These are phyloP conservation scores for Syngnathus floridae DNA, from an alignment of 2,113 vertebrate genomes.

Conservation along the genomic window DNA sequence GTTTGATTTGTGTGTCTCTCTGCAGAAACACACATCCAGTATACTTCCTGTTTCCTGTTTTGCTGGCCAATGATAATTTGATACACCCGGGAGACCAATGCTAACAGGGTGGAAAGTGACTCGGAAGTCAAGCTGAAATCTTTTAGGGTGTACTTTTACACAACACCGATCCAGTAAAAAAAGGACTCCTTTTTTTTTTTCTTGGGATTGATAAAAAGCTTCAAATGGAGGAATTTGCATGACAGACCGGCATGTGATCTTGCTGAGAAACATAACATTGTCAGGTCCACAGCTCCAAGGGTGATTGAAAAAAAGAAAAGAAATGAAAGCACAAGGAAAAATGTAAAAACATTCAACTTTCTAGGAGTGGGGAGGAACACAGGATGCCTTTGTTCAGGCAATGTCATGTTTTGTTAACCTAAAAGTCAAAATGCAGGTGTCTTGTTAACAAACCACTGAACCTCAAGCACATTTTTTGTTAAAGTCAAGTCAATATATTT, in stretches of 20 bases:
- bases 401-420: too few species aligned
- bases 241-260: not conserved
- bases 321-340: too few species aligned
- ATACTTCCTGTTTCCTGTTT: conserved; percentile 55
- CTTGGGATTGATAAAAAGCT: not conserved
- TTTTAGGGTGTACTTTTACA: not conserved
- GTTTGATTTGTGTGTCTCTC: conserved; percentile 27
- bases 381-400: too few species aligned
- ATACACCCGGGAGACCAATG: conserved; percentile 53
- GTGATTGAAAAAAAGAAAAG: too few species aligned
- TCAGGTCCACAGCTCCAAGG: too few species aligned
- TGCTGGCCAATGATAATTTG: conserved; percentile 54
- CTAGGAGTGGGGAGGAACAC: too few species aligned
- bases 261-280: not conserved
- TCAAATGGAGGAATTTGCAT: not conserved
- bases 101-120: not conserved
- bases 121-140: not conserved
- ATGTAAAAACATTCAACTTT: too few species aligned
- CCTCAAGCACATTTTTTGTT: too few species aligned
- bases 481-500: too few species aligned
- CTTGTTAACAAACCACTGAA: too few species aligned
- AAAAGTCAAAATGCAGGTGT: too few species aligned
- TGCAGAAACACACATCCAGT: conserved; percentile 28
- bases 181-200: not conserved
- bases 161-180: not conserved